Evolutionary conservation across 2,797 vertebrate genomes (phyloP).

Genomic region (Brachyalestes nurse): DNA sequence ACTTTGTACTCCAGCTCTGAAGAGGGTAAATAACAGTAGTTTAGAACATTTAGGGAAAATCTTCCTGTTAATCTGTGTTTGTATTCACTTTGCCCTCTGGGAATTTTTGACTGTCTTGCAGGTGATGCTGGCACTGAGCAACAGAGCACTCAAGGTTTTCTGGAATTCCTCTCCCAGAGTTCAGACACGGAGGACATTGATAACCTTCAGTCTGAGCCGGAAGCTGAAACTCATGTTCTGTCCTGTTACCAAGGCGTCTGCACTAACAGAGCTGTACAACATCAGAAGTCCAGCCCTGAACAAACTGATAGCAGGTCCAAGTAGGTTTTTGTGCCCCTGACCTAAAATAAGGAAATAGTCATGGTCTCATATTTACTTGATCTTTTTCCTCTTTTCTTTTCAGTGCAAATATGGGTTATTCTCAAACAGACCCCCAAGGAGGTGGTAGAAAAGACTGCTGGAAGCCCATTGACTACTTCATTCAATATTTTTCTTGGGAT

Average conservation of each 20-base stretch:
- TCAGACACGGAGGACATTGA: slow-evolving; percentile 71
- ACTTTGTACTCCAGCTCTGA: slow-evolving; percentile 58
- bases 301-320: slow-evolving; percentile 5
- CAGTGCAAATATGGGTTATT: slow-evolving; percentile 6
- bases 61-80: not conserved
- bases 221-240: slow-evolving; percentile 70
- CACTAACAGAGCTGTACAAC: slow-evolving; percentile 6
- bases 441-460: slow-evolving; percentile 29
- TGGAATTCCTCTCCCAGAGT: slow-evolving; percentile 74
- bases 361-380: not conserved
- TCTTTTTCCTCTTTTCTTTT: not conserved
- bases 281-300: slow-evolving; percentile 40
- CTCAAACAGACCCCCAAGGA: slow-evolving; percentile 35
- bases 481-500: slow-evolving; percentile 75
- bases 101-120: slow-evolving; percentile 32
- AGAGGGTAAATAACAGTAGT: slow-evolving; percentile 65
- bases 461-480: slow-evolving; percentile 78
- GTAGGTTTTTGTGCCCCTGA: slow-evolving; percentile 34
- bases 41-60: not conserved
- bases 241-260: slow-evolving; percentile 68
- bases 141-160: slow-evolving; percentile 66
- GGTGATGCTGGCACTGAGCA: slow-evolving; percentile 62
- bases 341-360: not conserved
- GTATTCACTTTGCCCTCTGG: slow-evolving; percentile 9
- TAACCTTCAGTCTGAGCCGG: slow-evolving; percentile 68